Evolutionary conservation across 2,113 vertebrate species (phyloP), one percentile per base, ranked within the genome.

Genomic region (Serilophus lunatus): DNA sequence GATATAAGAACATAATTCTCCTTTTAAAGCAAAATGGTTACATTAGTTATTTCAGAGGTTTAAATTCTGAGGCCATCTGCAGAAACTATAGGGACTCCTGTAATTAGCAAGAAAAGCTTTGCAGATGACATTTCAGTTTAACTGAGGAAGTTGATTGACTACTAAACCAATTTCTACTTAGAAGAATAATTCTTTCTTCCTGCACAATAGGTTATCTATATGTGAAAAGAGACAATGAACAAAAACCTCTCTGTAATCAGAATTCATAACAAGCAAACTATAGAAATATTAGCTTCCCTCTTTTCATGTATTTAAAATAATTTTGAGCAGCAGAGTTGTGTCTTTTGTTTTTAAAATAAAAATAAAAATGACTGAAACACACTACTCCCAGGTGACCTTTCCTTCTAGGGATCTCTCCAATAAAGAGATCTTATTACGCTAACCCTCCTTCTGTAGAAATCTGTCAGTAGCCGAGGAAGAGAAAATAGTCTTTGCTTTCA

Each of bases 111-210:
- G 96, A 96, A 98, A 98, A 98, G 97, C 95, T 97, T 90, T 97
- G 96, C 98, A 98, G 97, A 98, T 98, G 98, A 98, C 98, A 98
- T 98, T 98, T 98, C 97, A 98, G 97, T 98, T 97, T 97, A 97
- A 98, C 96, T 93, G 94, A 97, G 97, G 81, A 93, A 97, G 94
- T 18, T 98, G 98, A 98, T 42, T 97, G 98, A 97, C 97, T 98
- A 96, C 95, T 96, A 92, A 96, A 97, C 95, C 96, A 93, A 97
- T 94, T 96, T 97, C 95, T 97, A 97, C 97, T 98, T 96, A 95
- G 97, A 97, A 97, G 96, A 97, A 93, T 96, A 95, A 96, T 96
- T 97, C 95, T 96, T 96, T 97, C 93, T 93, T 96, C 92, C 94
- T 97, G 96, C 92, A 97, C 96, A 96, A 97, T 96, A 96, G 96